Conservation (phyloP, 2,888 invertebrate species). For the Carcina quercana region DNA sequence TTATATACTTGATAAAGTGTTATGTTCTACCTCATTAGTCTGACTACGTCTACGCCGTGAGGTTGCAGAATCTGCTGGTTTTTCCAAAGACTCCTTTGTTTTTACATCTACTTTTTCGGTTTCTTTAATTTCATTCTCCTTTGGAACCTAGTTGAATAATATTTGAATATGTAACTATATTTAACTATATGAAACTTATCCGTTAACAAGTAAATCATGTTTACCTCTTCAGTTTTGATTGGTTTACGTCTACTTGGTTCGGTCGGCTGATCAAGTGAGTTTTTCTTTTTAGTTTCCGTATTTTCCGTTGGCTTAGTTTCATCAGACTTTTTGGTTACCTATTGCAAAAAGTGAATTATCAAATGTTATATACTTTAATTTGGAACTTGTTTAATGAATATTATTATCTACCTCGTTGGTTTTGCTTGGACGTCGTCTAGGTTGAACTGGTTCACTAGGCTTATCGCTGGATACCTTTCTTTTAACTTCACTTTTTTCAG, state of each 20-base stretch:
- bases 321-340: constrained; percentile 17
- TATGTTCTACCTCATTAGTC: no score
- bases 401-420: constrained; percentile 24
- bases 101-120: neutral
- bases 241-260: constrained; percentile 6
- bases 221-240: constrained; percentile 21
- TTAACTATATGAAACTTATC: no score
- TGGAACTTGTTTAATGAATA: neutral
- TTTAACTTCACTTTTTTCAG: constrained; percentile 15
- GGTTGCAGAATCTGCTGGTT: no score
- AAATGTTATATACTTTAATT: no score
- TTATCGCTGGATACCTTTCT: constrained; percentile 22
- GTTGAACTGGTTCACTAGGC: constrained; percentile 16
- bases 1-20: no score
- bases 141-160: neutral
- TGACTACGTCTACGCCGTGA: no score
- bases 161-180: no score
- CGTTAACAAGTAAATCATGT: no score
- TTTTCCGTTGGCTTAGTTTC: constrained; percentile 19
- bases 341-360: constrained; percentile 4
- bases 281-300: constrained; percentile 26
- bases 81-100: no score
- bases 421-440: constrained; percentile 27
- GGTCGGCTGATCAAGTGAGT: constrained; percentile 22
- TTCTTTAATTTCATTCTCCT: neutral